Percentiles rank a stretch among this genome's conserved stretches.
Conservation (phyloP, 2,113 vertebrate genomes). For the Prunella himalayana region DNA sequence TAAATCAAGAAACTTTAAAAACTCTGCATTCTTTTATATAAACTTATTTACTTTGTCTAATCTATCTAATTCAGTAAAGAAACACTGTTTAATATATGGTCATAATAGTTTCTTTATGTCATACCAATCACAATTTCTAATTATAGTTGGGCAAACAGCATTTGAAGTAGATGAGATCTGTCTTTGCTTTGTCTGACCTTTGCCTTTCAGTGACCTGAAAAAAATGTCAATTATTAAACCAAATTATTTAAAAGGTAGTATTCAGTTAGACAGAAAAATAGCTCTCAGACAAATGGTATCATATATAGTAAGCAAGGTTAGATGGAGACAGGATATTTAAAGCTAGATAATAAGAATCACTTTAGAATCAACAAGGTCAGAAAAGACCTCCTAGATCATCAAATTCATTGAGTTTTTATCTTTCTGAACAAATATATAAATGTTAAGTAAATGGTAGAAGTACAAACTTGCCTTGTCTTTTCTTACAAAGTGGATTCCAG, state of each 20-base stretch:
- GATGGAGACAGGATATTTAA: background rate
- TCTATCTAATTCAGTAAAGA: background rate
- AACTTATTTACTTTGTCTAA: background rate
- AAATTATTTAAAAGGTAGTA: background rate
- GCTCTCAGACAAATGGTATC: background rate
- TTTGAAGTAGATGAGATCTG: background rate
- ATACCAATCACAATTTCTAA: background rate
- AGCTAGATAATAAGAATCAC: background rate
- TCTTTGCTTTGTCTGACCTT: background rate
- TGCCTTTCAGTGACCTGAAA: background rate
- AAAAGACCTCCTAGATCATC: background rate
- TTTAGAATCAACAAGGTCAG: background rate
- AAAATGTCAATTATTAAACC: background rate
- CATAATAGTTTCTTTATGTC: background rate
- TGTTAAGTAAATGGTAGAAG: background rate
- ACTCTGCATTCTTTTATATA: background rate
- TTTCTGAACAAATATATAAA: background rate
- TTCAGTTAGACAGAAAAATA: background rate
- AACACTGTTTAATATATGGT: background rate
- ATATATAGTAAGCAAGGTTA: background rate
- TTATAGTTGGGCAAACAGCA: background rate
- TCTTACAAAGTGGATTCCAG: background rate
- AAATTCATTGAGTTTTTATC: background rate
- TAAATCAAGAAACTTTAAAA: background rate
- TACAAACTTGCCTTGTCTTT: background rate